Evolutionary conservation across 2,113 vertebrate genomes (phyloP).

Genomic region (Halcyon senegalensis): DNA sequence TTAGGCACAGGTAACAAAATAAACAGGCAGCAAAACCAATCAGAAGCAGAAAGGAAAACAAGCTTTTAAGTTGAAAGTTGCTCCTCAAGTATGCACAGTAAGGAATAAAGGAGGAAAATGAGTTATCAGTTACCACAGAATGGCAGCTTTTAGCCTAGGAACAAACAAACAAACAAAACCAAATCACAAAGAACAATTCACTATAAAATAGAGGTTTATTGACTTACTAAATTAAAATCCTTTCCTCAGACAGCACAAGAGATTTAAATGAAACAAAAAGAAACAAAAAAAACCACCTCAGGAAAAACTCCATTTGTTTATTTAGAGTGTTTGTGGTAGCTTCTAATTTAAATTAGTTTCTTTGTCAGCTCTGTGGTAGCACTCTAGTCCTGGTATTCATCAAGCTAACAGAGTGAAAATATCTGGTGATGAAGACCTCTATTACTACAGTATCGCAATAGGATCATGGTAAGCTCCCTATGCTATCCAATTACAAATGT

Average conservation of each 20-base stretch:
- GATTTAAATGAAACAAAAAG: neutral
- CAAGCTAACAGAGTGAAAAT: neutral
- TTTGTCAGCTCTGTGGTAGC: neutral
- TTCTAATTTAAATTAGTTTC: neutral
- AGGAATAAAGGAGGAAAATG: neutral
- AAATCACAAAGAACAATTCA: neutral
- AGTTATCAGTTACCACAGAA: neutral
- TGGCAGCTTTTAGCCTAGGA: neutral
- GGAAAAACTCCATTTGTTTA: neutral
- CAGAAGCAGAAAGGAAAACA: neutral
- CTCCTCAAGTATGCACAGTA: neutral
- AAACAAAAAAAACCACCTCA: neutral
- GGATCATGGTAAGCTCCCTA: no score
- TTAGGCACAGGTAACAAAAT: neutral
- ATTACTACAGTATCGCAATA: neutral
- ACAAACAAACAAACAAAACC: neutral
- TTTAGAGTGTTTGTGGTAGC: neutral
- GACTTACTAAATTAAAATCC: slow-evolving; percentile 25
- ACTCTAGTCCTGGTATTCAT: neutral
- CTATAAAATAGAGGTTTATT: neutral
- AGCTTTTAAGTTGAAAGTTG: neutral
- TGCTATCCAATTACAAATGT: neutral
- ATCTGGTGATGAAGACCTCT: neutral
- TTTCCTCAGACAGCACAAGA: neutral
- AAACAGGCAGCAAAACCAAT: neutral